A percentile compares a stretch with the other conserved stretches of the same genome.
Conservation (phyloP, 30 jellyfish, hydroid and myxozoan genomes). For the Turritopsis dohrnii region DNA sequence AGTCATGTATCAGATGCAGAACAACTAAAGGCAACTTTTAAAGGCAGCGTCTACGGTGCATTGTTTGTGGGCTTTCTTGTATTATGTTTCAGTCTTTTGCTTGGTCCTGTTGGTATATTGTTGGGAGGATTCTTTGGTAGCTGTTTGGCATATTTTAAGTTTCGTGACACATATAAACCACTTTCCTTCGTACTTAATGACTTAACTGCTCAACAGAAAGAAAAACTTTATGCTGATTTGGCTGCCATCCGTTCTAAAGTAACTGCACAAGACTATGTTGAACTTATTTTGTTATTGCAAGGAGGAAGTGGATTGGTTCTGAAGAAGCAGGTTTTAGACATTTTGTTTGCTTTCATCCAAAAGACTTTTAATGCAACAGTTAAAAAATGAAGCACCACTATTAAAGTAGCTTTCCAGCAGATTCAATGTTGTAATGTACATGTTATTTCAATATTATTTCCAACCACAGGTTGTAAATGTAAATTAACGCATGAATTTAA, state of each 20-base stretch:
- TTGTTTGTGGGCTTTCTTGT: constrained; percentile 17
- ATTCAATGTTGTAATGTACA: too few species aligned
- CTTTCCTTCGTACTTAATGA: constrained; percentile 18
- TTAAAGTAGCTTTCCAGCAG: not conserved
- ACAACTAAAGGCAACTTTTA: constrained; percentile 27
- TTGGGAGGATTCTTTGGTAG: constrained; percentile 39
- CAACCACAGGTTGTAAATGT: too few species aligned
- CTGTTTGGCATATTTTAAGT: constrained; percentile 6
- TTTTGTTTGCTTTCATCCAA: not conserved
- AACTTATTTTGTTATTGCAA: constrained; percentile 28
- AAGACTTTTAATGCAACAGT: constrained; percentile 3
- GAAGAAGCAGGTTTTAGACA: constrained; percentile 19
- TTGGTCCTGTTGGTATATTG: constrained; percentile 38
- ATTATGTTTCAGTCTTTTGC: constrained; percentile 24
- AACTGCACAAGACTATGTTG: constrained; percentile 37
- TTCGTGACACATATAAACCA: constrained; percentile 30
- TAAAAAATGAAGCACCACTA: not conserved
- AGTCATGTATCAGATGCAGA: constrained; percentile 45
- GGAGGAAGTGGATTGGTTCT: constrained; percentile 38
- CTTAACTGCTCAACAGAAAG: constrained; percentile 25
- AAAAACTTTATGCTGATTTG: constrained; percentile 16
- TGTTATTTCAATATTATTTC: too few species aligned
- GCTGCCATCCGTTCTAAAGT: constrained; percentile 14
- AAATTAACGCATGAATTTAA: too few species aligned
- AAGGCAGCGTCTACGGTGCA: constrained; percentile 38